Conservation (phyloP, 2,113 vertebrate species). For the Dolichallabes microphthalmus region DNA sequence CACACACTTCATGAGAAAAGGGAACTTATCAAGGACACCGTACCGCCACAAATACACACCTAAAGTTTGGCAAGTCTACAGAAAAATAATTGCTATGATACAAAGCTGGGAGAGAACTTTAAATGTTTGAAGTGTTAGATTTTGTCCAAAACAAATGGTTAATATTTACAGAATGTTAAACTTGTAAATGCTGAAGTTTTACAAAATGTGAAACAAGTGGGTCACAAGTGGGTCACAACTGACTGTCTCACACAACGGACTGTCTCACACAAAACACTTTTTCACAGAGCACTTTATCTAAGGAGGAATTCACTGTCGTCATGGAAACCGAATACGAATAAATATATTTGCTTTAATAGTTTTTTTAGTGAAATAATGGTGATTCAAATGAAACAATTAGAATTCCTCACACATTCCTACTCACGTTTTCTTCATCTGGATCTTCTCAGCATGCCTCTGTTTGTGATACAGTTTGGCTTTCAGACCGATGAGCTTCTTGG, state of each 20-base stretch:
- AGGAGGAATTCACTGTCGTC: too few species aligned
- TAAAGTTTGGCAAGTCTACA: neutral
- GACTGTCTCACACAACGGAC: neutral
- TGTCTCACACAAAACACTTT: neutral
- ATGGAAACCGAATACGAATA: too few species aligned
- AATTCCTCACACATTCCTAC: constrained; percentile 54
- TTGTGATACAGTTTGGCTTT: constrained; percentile 98
- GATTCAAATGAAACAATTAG: neutral
- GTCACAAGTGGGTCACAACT: too few species aligned
- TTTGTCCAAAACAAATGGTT: neutral
- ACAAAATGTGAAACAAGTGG: neutral
- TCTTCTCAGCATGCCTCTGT: constrained; percentile 94
- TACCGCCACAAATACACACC: neutral
- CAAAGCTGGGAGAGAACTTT: neutral
- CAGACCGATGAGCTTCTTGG: constrained; percentile 93
- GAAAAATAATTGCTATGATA: neutral
- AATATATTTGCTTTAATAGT: too few species aligned
- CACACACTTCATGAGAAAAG: neutral
- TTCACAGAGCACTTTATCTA: too few species aligned
- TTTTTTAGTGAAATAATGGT: too few species aligned
- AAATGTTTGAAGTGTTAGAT: neutral
- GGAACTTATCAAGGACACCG: neutral
- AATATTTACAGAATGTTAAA: too few species aligned
- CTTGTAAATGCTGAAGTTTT: neutral
- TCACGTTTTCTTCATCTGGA: constrained; percentile 99